Percentiles rank a stretch among this genome's conserved stretches.
Evolutionary conservation across 1,140 invertebrate species (phyloP).

Genomic region (Palaemon carinicauda): DNA sequence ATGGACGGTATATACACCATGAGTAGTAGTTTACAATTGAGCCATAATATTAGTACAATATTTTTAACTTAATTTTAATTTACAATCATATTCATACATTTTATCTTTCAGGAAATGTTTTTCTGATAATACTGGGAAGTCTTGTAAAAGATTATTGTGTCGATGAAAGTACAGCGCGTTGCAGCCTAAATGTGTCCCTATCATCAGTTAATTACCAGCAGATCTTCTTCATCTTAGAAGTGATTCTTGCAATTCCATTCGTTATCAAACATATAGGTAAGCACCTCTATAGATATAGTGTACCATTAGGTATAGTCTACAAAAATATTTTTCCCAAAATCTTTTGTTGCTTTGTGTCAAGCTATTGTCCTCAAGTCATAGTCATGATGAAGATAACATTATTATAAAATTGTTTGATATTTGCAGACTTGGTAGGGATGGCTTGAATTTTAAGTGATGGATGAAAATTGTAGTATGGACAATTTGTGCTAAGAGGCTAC

Average conservation of each 20-base stretch:
- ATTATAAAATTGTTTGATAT: no score
- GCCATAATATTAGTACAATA: no score
- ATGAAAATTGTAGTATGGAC: no score
- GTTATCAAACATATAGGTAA: constrained; percentile 50
- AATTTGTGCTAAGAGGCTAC: no score
- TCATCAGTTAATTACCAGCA: constrained; percentile 44
- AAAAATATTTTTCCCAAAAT: not conserved
- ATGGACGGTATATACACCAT: no score
- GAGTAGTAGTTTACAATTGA: no score
- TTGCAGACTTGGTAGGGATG: not conserved
- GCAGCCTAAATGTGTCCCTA: constrained; percentile 27
- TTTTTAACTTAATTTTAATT: no score
- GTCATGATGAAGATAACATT: no score
- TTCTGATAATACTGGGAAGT: constrained; percentile 32
- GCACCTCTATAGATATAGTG: not conserved
- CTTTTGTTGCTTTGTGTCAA: not conserved
- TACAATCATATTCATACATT: no score
- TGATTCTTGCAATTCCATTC: constrained; percentile 34
- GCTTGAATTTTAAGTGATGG: no score
- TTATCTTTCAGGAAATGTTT: constrained; percentile 34
- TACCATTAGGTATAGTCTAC: not conserved
- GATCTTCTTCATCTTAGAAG: constrained; percentile 34
- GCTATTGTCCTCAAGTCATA: no score
- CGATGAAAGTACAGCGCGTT: not conserved
- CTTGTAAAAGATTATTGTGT: constrained; percentile 40